Evolutionary conservation across 2,888 invertebrate species (phyloP).

Genomic region (Drosophila meridionalis): DNA sequence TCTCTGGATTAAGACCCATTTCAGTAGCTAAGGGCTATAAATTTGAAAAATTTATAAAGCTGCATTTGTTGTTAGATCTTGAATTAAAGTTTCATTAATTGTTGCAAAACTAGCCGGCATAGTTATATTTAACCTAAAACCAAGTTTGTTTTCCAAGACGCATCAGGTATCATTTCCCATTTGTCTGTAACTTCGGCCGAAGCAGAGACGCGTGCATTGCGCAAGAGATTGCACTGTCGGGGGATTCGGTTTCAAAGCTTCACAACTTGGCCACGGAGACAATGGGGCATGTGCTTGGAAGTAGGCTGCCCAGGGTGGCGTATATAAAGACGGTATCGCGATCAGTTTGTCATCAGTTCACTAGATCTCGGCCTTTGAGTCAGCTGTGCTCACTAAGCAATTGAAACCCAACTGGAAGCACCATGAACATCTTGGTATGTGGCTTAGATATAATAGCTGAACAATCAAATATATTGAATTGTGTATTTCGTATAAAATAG

Average conservation of each 20-base stretch:
- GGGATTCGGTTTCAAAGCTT: constrained; percentile 58
- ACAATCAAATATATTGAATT: background rate
- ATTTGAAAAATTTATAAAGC: background rate
- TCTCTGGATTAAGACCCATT: background rate
- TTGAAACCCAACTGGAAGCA: constrained; percentile 24
- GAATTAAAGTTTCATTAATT: background rate
- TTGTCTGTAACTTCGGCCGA: constrained; percentile 24
- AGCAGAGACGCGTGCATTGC: constrained; percentile 42
- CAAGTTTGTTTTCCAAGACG: constrained; percentile 2
- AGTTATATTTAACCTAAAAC: background rate
- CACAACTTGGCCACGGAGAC: constrained; percentile 69
- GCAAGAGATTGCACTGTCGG: constrained; percentile 44
- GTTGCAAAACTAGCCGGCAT: background rate
- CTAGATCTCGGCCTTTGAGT: constrained; percentile 29
- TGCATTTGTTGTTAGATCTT: background rate
- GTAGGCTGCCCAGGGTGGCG: constrained; percentile 14
- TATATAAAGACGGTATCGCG: constrained; percentile 59
- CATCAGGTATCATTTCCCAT: constrained; percentile 71
- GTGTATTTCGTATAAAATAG: constrained; percentile 37
- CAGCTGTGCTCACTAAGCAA: constrained; percentile 14
- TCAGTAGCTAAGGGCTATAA: background rate
- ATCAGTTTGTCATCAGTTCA: constrained; percentile 58
- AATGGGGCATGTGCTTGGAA: constrained; percentile 52
- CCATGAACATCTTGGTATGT: constrained; percentile 62
- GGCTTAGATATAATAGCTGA: background rate